Evolutionary conservation across 2,113 vertebrate species (phyloP).

Genomic region (Polypterus senegalus): DNA sequence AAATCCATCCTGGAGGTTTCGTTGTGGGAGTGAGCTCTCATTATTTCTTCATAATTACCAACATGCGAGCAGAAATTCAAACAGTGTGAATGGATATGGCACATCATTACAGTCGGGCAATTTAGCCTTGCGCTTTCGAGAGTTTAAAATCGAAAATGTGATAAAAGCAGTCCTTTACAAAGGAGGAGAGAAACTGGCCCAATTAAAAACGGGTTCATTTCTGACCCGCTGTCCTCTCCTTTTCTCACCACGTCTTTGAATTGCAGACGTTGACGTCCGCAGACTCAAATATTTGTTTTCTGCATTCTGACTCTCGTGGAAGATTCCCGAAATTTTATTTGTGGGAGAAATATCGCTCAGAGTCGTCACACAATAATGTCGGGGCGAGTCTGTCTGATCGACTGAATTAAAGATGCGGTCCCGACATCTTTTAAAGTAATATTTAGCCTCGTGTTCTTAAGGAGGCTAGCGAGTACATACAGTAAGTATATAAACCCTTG

Average conservation of each 20-base stretch:
- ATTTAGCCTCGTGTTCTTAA: no score
- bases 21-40: constrained; percentile 16
- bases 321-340: no score
- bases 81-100: not conserved
- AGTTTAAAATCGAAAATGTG: constrained; percentile 9
- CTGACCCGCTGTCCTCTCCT: constrained; percentile 5
- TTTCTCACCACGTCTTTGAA: constrained; percentile 8
- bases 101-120: constrained; percentile 12
- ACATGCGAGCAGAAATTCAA: constrained; percentile 12
- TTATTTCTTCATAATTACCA: constrained; percentile 19
- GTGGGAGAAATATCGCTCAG: no score
- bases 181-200: constrained; percentile 7
- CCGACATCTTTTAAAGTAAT: no score
- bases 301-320: not conserved
- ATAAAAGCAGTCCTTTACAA: constrained; percentile 10
- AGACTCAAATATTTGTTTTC: not conserved
- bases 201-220: constrained; percentile 13
- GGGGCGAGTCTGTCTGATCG: no score
- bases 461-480: no score
- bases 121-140: constrained; percentile 5
- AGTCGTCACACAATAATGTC: no score
- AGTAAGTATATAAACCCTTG: no score
- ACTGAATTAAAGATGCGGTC: no score
- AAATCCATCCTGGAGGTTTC: constrained; percentile 12
- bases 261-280: not conserved